Base-by-base conservation (phyloP, 2,888 invertebrate genomes). In the Cerastis rubricosa region DNA sequence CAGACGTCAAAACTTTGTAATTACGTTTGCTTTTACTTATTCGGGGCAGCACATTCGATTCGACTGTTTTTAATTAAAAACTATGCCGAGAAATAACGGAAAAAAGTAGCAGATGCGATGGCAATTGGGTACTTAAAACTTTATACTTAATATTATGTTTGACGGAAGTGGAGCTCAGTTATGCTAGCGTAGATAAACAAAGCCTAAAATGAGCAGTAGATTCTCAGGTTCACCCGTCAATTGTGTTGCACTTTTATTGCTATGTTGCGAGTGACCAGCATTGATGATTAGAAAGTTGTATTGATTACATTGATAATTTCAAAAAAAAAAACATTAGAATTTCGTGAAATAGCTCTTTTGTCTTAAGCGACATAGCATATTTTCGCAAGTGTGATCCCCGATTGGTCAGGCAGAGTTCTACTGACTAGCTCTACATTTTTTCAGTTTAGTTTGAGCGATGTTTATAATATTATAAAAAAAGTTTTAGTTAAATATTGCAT, bases 1-100 rank as follows among this genome's bases (percentile, higher is more conserved):
- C 14, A 40, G 66, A 77, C 69, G 45, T 72, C 66, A 66, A 35
- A 11, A 14, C 45, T 51, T 43, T 63, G 35, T n/a, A 12, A 14
- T 57, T 11, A 54, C n/a, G 54, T 54, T n/a, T 57, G 12, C 6
- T 6, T 25, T n/a, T n/a, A 54, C n/a, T 12, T 49, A 22, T 22
- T 8, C 49, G 19, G 8, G 8, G 8, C 45, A 5, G 45, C 7
- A 8, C n/a, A 11, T 54, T 11, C 11, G 12, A 54, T 54, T 25
- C 12, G 6, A 12, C n/a, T n/a, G 12, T 12, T 12, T n/a, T n/a
- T 45, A 47, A 51, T n/a, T 22, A 51, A 22, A 22, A 9, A 35
- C 35, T 35, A n/a, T n/a, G n/a, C n/a, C n/a, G n/a, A n/a, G n/a
- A n/a, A n/a, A n/a, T n/a, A n/a, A n/a, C n/a, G n/a, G n/a, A n/a